Conservation (phyloP, 1,140 invertebrate species). For the Drosophila azteca region DNA sequence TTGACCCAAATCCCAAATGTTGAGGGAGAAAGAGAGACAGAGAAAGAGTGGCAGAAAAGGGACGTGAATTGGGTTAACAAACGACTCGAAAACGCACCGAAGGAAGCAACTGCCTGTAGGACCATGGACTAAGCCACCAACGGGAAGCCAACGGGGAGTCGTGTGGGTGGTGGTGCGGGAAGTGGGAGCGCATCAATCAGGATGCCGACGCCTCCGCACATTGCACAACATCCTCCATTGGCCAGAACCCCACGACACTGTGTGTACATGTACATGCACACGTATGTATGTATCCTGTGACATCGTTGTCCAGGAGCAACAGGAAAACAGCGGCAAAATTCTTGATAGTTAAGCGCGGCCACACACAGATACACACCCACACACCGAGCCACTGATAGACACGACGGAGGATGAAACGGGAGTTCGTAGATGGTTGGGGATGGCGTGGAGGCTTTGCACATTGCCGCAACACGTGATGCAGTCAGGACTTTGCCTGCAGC, state of each 20-base stretch:
- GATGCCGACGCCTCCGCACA: conserved; percentile 10
- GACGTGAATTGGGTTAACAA: conserved; percentile 77
- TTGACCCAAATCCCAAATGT: conserved; percentile 73
- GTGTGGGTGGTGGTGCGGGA: conserved; percentile 1
- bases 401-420: background rate
- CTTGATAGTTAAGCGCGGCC: conserved; percentile 62
- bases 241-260: conserved; percentile 5
- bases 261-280: background rate
- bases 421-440: background rate
- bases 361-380: conserved; percentile 22
- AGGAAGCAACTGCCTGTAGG: conserved; percentile 9
- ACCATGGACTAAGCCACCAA: background rate
- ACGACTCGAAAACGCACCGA: conserved; percentile 52
- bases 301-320: conserved; percentile 44
- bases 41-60: conserved; percentile 25
- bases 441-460: conserved; percentile 40
- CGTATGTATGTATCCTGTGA: conserved; percentile 1
- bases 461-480: conserved; percentile 73
- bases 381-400: background rate
- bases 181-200: conserved; percentile 43
- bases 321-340: conserved; percentile 69
- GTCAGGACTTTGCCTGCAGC: conserved; percentile 30
- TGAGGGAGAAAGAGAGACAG: conserved; percentile 18
- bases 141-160: conserved; percentile 21
- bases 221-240: conserved; percentile 22